Evolutionary conservation across 2,888 invertebrate genomes (phyloP).

Genomic region (Bibio marci): DNA sequence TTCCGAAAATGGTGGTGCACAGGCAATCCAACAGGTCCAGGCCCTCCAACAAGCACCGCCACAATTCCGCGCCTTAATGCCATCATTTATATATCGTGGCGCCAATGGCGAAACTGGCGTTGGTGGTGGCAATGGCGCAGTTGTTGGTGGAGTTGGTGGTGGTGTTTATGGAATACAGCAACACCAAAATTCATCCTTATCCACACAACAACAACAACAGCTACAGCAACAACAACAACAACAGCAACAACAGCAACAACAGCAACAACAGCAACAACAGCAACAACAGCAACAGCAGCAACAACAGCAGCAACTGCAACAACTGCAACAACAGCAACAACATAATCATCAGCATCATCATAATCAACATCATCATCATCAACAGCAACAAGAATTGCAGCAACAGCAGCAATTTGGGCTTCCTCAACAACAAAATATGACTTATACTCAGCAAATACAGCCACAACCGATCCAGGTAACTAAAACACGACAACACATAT

Average conservation of each 20-base stretch:
- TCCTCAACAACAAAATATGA: background rate
- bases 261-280: too few relatives aligned
- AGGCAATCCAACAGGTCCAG: conserved; percentile 26
- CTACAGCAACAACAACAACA: conserved; percentile 8
- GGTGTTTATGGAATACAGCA: background rate
- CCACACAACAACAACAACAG: too few relatives aligned
- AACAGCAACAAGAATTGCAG: too few relatives aligned
- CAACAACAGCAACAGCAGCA: conserved; percentile 1
- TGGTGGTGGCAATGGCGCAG: conserved; percentile 3
- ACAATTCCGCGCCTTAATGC: conserved; percentile 58
- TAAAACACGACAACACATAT: background rate
- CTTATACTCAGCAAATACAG: too few relatives aligned
- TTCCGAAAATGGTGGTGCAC: conserved; percentile 9
- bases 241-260: conserved; percentile 9
- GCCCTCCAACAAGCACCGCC: conserved; percentile 40
- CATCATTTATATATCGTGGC: conserved; percentile 47
- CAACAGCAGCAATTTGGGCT: conserved; percentile 3
- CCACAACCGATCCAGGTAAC: background rate
- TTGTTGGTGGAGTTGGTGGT: background rate
- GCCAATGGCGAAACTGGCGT: conserved; percentile 10
- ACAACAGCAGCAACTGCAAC: too few relatives aligned
- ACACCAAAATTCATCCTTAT: too few relatives aligned
- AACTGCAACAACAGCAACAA: conserved; percentile 11
- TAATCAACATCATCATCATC: conserved; percentile 6
- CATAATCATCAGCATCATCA: conserved; percentile 7